These are phyloP conservation scores for Smithornis capensis DNA, from an alignment of 2,113 vertebrate genomes.

Conservation along the genomic window DNA sequence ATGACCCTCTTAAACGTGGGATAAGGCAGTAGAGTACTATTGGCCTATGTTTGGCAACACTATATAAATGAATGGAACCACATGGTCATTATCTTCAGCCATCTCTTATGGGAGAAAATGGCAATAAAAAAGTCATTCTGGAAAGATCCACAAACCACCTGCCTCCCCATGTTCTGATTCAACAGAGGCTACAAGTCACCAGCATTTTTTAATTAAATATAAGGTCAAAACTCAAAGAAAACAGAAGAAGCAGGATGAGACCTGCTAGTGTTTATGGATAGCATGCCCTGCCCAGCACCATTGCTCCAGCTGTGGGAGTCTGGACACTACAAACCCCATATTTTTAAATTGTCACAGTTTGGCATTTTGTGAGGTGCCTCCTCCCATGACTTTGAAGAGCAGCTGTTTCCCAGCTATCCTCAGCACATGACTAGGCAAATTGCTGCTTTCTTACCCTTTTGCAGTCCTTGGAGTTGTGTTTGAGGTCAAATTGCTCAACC, in stretches of 20 bases:
- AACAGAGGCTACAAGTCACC: not conserved
- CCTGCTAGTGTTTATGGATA: not conserved
- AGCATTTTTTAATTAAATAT: not conserved
- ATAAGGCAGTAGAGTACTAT: not conserved
- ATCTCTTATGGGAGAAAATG: not conserved
- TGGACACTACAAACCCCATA: not conserved
- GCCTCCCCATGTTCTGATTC: not conserved
- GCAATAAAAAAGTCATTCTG: not conserved
- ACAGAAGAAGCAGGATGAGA: not conserved
- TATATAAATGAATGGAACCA: not conserved
- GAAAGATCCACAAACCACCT: not conserved
- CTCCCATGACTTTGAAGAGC: not conserved
- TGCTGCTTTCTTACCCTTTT: conserved; percentile 1
- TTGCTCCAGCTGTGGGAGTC: not conserved
- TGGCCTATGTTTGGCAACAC: not conserved
- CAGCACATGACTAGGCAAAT: not conserved
- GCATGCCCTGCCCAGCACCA: not conserved
- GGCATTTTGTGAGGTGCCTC: not conserved
- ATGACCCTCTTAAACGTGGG: not conserved
- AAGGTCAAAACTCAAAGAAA: not conserved
- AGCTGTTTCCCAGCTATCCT: not conserved
- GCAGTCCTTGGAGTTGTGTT: not conserved
- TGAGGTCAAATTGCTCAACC: not conserved
- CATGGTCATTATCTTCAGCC: fast-evolving
- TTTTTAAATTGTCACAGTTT: not conserved